These are phyloP conservation scores for Cantharis lateralis DNA, from an alignment of 2,888 invertebrate genomes.

Conservation along the genomic window DNA sequence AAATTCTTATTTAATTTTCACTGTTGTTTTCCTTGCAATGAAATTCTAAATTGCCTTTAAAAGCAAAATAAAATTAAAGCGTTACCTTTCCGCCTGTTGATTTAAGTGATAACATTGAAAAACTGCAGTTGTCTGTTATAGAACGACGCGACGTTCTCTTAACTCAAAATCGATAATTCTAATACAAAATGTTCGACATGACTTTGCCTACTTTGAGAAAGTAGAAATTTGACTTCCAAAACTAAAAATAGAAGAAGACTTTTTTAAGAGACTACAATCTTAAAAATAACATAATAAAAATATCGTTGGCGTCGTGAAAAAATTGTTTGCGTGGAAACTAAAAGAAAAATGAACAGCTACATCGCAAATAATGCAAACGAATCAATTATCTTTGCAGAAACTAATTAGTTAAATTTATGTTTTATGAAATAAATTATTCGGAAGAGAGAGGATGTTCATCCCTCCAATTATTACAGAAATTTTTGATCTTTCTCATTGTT, in stretches of 20 bases:
- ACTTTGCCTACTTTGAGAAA: neutral
- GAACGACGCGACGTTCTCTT: neutral
- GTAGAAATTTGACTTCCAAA: neutral
- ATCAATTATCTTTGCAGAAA: neutral
- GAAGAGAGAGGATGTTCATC: neutral
- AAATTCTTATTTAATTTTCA: neutral
- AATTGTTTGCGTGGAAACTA: neutral
- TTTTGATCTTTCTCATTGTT: neutral
- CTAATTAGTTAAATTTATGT: neutral
- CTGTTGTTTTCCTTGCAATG: neutral
- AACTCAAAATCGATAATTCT: neutral
- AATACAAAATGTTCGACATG: neutral
- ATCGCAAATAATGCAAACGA: neutral
- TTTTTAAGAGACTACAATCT: neutral
- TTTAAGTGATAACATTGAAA: neutral
- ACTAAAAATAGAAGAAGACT: neutral
- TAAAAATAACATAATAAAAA: neutral
- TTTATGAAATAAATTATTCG: neutral
- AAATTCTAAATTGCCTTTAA: neutral
- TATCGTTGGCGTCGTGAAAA: neutral
- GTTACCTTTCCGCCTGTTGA: neutral
- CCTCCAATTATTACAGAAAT: neutral
- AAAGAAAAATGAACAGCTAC: neutral
- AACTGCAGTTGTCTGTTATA: neutral
- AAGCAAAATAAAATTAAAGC: neutral